Percentiles rank a stretch among this genome's conserved stretches.
phyloP scores from a whole-genome alignment of 2,113 vertebrate species.

The Herpailurus yagouaroundi region DNA sequence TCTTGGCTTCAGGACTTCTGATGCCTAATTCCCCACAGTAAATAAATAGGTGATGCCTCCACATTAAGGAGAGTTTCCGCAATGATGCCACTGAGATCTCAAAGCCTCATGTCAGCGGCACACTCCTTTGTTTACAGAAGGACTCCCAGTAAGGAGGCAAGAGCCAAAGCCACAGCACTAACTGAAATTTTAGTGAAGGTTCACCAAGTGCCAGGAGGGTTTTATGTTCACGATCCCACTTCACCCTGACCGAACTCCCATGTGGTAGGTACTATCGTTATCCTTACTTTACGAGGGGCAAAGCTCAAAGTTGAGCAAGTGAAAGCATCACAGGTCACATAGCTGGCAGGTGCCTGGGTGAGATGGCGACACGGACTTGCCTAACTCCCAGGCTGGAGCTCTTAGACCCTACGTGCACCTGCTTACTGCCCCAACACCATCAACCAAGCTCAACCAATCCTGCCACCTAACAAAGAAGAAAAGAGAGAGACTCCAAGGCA shows the following conservation, averaged over 20 bases:
- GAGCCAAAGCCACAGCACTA: rapidly evolving
- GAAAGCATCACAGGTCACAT: background rate
- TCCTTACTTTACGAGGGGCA: background rate
- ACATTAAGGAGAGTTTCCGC: background rate
- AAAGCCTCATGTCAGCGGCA: background rate
- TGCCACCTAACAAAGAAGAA: background rate
- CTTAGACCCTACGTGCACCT: background rate
- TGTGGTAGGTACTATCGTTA: background rate
- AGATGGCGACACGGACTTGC: background rate
- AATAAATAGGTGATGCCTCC: background rate
- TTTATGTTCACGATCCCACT: background rate
- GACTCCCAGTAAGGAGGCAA: background rate
- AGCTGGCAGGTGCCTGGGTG: background rate
- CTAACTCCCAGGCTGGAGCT: background rate
- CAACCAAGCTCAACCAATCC: background rate
- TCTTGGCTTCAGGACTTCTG: background rate
- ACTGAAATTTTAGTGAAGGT: background rate
- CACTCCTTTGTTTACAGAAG: background rate
- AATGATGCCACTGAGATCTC: background rate
- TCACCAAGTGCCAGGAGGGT: background rate
- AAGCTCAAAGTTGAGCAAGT: background rate
- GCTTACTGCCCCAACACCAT: background rate
- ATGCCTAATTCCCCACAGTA: background rate
- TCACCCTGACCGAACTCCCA: background rate
- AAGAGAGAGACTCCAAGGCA: background rate